Evolutionary conservation across 37 sponge, comb jelly and placozoan genomes (phyloP), one percentile per base, ranked within the genome.

Genomic region (Ephydatia muelleri): DNA sequence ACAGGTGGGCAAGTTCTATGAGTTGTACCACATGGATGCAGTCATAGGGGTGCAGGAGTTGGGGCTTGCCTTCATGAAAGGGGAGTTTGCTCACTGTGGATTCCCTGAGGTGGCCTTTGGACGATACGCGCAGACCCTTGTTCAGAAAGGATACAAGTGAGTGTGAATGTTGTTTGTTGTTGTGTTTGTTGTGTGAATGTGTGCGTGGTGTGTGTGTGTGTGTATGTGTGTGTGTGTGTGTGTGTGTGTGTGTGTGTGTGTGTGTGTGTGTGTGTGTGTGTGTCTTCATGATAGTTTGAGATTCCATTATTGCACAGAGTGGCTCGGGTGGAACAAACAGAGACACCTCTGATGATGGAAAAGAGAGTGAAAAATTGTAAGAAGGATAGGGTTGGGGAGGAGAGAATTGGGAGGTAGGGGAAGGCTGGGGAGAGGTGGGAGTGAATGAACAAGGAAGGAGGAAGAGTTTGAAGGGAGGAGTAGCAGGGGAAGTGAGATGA

Each of bases 1-100:
- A 39, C 40, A 97, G 97, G 99, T 99, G 36, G 99, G 99, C 2
- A 99, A 99, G 89, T 99, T 99, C 82, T 99, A 99, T 89, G 99
- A 99, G 88, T 77, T 99, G 67, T 99, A 99, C 78, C 99, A 99
- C 87, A 96, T 97, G 99, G 99, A 99, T 85, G 99, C 99, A 26
- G 97, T 88, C 36, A 79, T 95, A 30, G 95, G 90, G 21, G 96
- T 97, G 37, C 75, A 88, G 76, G 99, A 99, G 73, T 76, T 95
- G 1, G 95, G 95, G 3, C 88, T 99, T 6, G 82, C 85, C 21
- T 93, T 84, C 89, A 99, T 99, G 99, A 99, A 93, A 84, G 94
- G 96, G 8, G 93, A 87, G 26, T 89, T 84, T 49, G 95, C 97
- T 48, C 99, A 99, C 80, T 90, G 87, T 80, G 99, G 99, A 23